Evolutionary conservation across 2,888 invertebrate genomes (phyloP), one percentile per base, ranked within the genome.

Genomic region (Andrena fulva): DNA sequence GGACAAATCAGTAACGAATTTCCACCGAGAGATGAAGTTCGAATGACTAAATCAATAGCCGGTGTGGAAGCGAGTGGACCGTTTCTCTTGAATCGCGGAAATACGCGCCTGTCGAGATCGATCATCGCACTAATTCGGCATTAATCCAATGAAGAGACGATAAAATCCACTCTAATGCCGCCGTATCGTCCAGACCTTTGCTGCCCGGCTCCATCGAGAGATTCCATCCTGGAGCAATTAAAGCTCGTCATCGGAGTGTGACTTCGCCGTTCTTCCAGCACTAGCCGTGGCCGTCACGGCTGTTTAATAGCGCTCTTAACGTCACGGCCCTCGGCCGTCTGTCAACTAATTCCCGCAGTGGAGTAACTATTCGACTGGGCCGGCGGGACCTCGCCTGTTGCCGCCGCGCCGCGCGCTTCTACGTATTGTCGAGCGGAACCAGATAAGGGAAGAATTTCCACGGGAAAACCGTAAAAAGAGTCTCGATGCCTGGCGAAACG

Each of bases 201-300:
- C 76, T 35, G 76, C 10, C 4, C 24, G 10, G 10, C 50, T 66
- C 80, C 84, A 75, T 75, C 79, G 76, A 79, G 82, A 86, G 85
- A 87, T 86, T 87, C 80, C 84, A 68, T 76, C 82, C 74, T 86
- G 85, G 87, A 81, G 80, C 73, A 82, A 89, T 90, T 86, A 86
- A 85, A 77, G 74, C 75, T 63, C 75, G 80, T 72, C 84, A 85
- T 83, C 80, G 77, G 77, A 73, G 85, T 67, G 77, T 48, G 82
- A 86, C 83, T 88, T 81, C 77, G 79, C 73, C 77, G 72, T 70
- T 68, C 63, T 31, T 75, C 20, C 73, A 64, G 33, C 71, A 24
- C 56, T 71, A 56, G 20, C 52, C 70, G 70, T 29, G 59, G 27
- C 10, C 72, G 63, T 72, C 78, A 56, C 72, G 56, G 79, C 81